Evolutionary conservation across 2,888 invertebrate species (phyloP), one percentile per base, ranked within the genome.

Genomic region (Lasioglossum oenotherae): DNA sequence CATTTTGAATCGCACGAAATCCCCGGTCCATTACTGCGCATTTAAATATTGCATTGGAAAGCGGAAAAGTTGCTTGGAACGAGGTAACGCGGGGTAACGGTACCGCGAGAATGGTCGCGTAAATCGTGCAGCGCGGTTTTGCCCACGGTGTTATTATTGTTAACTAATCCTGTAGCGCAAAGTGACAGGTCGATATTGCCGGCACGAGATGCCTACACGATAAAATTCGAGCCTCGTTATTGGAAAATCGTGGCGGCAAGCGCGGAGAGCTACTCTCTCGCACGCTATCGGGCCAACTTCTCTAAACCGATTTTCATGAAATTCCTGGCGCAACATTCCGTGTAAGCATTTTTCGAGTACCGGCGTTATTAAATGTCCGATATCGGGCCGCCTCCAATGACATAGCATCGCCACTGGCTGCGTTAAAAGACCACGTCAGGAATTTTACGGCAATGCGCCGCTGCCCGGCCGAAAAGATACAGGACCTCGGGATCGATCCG

Each of bases 291-390:
- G 35, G 64, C 49, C 14, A 78, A 80, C 49, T 81, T 82, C 57
- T 53, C 23, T 27, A 14, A 38, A 53, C 49, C 79, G 86, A 86
- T 77, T 86, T 77, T 49, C 75, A 69, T 78, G 79, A 86, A 86
- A 86, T 86, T 86, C 86, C 86, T 31, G 57, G 46, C 86, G 74
- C 38, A 77, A 53, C 31, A 71, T 84, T 60, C 84, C 73, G 69
- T 35, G 75, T 75, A 71, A 67, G 80, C 67, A 86, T 86, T 86
- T 86, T 86, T 74, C 27, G 71, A 77, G 77, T 71, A 60, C 69
- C 81, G 53, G 4, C 81, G 86, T 86, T 86, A 86, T 86, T 86
- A 86, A 86, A 86, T 74, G 75, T 74, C 86, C 86, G 81, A 79
- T 82, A 86, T 86, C 78, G 85, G 81, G 19, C 67, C 41, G 35